Conservation (phyloP, 92 coral and sea anemone species). For the Porites divaricata region DNA sequence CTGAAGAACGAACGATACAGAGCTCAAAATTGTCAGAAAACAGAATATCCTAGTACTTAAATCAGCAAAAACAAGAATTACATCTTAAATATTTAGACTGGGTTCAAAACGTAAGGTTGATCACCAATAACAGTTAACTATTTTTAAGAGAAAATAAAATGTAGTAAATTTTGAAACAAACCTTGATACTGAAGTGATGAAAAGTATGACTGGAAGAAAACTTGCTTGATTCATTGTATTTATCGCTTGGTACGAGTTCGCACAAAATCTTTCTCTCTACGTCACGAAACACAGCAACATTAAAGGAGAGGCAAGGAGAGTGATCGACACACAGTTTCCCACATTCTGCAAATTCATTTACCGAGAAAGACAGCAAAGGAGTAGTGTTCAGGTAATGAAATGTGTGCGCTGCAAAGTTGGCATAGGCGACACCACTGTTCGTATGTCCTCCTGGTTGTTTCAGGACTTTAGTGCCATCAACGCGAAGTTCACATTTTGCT, state of each 20-base stretch:
- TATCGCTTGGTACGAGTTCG: conserved; percentile 17
- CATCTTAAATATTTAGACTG: too few species aligned
- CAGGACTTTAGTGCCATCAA: background rate
- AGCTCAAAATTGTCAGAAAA: too few species aligned
- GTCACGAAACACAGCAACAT: background rate
- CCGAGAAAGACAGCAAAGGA: background rate
- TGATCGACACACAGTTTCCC: background rate
- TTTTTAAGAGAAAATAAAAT: too few species aligned
- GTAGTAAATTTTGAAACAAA: background rate
- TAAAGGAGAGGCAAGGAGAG: background rate
- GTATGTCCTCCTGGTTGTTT: background rate
- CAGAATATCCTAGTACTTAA: too few species aligned
- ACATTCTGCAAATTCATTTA: background rate
- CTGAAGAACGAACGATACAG: too few species aligned
- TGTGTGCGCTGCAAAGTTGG: conserved; percentile 1
- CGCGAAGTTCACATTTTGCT: background rate
- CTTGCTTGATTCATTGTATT: background rate
- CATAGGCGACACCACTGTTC: background rate
- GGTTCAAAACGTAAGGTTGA: too few species aligned
- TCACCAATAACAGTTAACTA: too few species aligned
- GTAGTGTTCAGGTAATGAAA: conserved; percentile 12
- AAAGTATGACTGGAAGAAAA: background rate
- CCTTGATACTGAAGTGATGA: conserved; percentile 11
- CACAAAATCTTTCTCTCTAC: background rate
- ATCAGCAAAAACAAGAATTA: too few species aligned